phyloP scores from a whole-genome alignment of 1,140 invertebrate genomes.

The Neodiprion virginianus region DNA sequence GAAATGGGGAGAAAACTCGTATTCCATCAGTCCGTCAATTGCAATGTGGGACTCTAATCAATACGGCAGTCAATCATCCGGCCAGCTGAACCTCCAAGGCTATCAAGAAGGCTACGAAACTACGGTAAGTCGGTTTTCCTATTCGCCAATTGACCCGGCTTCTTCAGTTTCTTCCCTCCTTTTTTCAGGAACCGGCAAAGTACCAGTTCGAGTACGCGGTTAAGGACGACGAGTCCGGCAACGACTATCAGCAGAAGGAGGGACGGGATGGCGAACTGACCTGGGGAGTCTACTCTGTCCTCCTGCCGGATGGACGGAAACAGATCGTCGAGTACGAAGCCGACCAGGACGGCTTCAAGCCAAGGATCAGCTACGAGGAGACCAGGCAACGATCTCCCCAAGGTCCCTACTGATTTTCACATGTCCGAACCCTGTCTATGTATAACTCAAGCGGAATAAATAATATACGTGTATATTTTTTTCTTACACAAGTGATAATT shows the following conservation, averaged over 20 bases:
- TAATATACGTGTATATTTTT: neutral
- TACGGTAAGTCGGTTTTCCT: neutral
- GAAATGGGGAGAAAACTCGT: neutral
- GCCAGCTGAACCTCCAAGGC: constrained; percentile 27
- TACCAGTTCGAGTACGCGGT: neutral
- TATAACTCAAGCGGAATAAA: neutral
- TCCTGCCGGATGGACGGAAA: neutral
- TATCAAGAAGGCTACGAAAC: neutral
- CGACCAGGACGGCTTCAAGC: neutral
- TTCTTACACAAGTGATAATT: neutral
- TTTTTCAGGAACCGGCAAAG: neutral
- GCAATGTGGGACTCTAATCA: constrained; percentile 31
- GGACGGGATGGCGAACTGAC: neutral
- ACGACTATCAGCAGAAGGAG: neutral
- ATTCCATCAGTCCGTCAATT: neutral
- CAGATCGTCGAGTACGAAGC: neutral
- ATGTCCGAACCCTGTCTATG: too few species aligned
- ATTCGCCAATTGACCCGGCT: too few species aligned
- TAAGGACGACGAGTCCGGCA: neutral
- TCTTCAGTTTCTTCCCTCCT: too few species aligned
- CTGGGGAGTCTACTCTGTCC: neutral
- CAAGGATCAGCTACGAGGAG: neutral
- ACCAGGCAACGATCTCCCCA: neutral
- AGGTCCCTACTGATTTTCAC: neutral
- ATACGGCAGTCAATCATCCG: constrained; percentile 43